A percentile compares a stretch with the other conserved stretches of the same genome.
phyloP scores from a whole-genome alignment of 2,888 invertebrate species.

The Apocheima hispidaria region DNA sequence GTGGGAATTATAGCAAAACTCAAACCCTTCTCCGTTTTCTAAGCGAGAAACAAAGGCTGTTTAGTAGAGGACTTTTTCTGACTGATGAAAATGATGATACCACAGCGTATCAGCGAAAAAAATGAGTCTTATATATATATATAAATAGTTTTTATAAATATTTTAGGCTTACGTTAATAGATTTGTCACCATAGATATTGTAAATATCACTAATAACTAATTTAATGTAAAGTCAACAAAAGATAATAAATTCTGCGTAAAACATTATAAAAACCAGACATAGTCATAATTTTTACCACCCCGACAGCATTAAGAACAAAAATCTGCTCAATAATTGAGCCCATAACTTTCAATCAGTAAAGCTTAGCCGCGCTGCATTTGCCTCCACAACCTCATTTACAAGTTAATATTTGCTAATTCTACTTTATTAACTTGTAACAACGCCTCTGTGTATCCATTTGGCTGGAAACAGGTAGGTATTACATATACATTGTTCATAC shows the following conservation, averaged over 20 bases:
- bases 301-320: slow-evolving; percentile 20
- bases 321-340: slow-evolving; percentile 23
- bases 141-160: too few relatives aligned
- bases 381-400: slow-evolving; percentile 29
- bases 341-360: slow-evolving; percentile 34
- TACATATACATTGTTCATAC: background rate
- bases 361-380: slow-evolving; percentile 25
- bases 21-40: too few relatives aligned
- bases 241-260: slow-evolving; percentile 9
- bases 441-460: slow-evolving; percentile 37
- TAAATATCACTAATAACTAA: too few relatives aligned
- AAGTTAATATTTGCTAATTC: slow-evolving; percentile 35
- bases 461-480: slow-evolving; percentile 20
- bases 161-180: too few relatives aligned
- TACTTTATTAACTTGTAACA: slow-evolving; percentile 40
- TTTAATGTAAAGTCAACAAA: too few relatives aligned
- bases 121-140: too few relatives aligned
- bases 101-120: too few relatives aligned
- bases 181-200: too few relatives aligned
- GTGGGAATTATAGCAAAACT: too few relatives aligned
- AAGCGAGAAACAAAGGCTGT: too few relatives aligned
- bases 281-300: slow-evolving; percentile 17
- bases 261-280: slow-evolving; percentile 19
- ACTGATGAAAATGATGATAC: too few relatives aligned
- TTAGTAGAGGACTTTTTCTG: too few relatives aligned